Base-by-base conservation (phyloP, 2,888 invertebrate genomes). In the Lithophane socia region DNA sequence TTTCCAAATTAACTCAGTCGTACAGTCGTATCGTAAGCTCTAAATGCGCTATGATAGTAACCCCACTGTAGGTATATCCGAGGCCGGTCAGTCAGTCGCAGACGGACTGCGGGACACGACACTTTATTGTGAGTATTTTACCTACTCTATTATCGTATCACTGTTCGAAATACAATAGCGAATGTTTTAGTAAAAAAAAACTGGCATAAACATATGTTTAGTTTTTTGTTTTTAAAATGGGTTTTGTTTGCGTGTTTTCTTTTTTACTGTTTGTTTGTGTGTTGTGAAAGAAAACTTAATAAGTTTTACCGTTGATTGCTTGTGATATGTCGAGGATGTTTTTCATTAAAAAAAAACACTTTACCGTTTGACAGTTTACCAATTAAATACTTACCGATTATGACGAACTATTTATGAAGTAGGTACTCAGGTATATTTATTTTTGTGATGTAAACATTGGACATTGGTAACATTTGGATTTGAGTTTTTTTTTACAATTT, bases 31-130 rank as follows among this genome's bases (percentile, higher is more conserved):
- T 86, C 87, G 88, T 79, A 0, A 10, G 7, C 1, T 80, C n/a
- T 86, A 80, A 87, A 79, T 21, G 29, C 37, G 10, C 58, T 65
- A 12, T 63, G 60, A 75, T 80, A 81, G 73, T 87, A 81, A 73
- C 80, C 74, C 78, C 82, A 65, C 78, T 73, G 84, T 37, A 37
- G 37, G 37, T 74, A 54, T 65, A 58, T 2, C 24, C 66, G 76
- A 63, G 73, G 69, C 72, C 72, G 72, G 81, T 52, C 81, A 73
- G 86, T 83, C 83, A 86, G 84, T 84, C 84, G 84, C 84, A 73
- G 79, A 8, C 71, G 29, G 66, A 63, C 84, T 86, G 84, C 73
- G 84, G 86, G 56, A 78, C 79, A 70, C 52, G 13, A 68, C 74
- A 86, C 84, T 61, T 67, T 70, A 82, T 72, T 69, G 84, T 84